phyloP scores from a whole-genome alignment of 2,888 invertebrate genomes.

The Himalopsyche kuldschensis region DNA sequence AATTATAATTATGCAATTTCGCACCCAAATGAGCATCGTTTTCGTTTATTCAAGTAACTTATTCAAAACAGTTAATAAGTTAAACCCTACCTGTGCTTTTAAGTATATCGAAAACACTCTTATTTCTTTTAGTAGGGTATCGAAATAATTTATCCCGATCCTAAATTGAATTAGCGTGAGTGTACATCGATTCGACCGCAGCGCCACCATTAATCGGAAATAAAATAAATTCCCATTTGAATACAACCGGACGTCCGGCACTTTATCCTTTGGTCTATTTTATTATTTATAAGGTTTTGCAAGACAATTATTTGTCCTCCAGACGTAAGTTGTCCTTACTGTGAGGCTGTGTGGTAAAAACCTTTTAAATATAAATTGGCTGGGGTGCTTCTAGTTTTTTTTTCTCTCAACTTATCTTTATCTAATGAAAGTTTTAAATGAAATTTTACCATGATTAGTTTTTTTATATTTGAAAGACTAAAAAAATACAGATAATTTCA shows the following conservation, averaged over 20 bases:
- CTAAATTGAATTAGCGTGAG: neutral
- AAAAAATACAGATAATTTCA: no score
- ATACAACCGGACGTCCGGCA: neutral
- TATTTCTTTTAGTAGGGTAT: neutral
- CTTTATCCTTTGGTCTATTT: neutral
- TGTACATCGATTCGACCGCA: neutral
- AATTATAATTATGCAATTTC: no score
- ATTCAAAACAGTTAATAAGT: neutral
- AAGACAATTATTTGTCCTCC: neutral
- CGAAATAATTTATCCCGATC: neutral
- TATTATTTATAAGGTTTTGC: neutral
- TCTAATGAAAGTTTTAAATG: no score
- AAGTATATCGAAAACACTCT: neutral
- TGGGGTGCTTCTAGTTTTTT: neutral
- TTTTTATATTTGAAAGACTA: no score
- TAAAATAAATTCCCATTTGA: slow-evolving; percentile 1
- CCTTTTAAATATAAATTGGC: neutral
- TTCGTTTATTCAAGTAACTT: no score
- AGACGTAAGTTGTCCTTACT: neutral
- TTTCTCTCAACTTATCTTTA: neutral
- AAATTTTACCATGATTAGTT: no score
- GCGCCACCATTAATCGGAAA: neutral
- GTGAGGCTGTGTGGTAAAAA: neutral
- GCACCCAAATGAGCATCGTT: no score
- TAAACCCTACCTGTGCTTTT: neutral